phyloP scores from a whole-genome alignment of 2,797 vertebrate species.

The Neopelma chrysocephalum region DNA sequence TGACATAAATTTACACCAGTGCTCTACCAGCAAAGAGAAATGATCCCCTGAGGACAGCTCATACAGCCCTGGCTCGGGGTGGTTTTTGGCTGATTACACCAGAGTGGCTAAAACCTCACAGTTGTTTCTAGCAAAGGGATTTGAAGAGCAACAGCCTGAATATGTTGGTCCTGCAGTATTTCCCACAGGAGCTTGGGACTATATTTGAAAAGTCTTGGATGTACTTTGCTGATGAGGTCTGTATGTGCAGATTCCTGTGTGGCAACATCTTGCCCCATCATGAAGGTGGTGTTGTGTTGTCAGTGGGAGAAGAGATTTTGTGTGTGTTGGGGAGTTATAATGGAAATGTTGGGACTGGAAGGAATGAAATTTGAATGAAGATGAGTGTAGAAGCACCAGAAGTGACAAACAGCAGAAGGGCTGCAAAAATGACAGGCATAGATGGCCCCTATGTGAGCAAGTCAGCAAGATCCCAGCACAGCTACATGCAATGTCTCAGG shows the following conservation, averaged over 20 bases:
- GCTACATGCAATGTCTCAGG: rapidly evolving
- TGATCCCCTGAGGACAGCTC: background rate
- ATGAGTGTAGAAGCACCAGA: background rate
- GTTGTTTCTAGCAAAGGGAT: background rate
- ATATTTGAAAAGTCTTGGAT: background rate
- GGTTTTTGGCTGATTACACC: background rate
- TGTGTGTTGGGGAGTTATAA: background rate
- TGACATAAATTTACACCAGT: background rate
- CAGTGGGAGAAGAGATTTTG: background rate
- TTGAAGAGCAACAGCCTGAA: background rate
- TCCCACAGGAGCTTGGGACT: background rate
- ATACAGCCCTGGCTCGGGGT: background rate
- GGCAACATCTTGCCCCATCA: background rate
- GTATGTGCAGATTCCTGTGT: background rate
- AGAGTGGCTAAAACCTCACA: background rate
- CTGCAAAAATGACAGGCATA: background rate
- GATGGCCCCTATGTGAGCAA: background rate
- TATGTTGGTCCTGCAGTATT: background rate
- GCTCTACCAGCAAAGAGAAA: background rate
- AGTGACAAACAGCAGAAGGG: background rate
- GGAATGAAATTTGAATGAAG: background rate
- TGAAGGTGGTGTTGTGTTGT: background rate
- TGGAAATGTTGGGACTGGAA: background rate
- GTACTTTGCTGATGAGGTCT: background rate
- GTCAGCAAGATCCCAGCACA: background rate